phyloP scores from a whole-genome alignment of 2,113 vertebrate species.

The Taxidea taxus region DNA sequence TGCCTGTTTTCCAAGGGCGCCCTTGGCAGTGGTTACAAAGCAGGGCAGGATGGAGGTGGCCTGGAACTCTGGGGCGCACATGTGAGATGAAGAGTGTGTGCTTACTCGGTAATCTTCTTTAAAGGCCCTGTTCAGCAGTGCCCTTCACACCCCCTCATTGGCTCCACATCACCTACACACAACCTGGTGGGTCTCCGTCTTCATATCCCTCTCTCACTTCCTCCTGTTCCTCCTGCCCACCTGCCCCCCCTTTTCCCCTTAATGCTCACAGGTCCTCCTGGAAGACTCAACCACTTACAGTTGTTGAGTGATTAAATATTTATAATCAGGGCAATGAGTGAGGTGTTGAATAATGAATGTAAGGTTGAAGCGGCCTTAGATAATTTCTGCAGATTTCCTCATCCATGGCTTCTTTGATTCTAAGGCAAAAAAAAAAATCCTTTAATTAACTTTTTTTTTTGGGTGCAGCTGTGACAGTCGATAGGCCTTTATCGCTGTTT shows the following conservation, averaged over 20 bases:
- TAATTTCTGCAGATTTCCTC: conserved; percentile 89
- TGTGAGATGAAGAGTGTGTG: conserved; percentile 74
- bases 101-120: conserved; percentile 80
- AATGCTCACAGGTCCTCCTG: conserved; percentile 86
- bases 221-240: neutral
- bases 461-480: conserved; percentile 57
- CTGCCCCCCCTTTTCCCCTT: conserved; percentile 47
- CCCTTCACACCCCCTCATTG: conserved; percentile 82
- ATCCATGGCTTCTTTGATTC: conserved; percentile 82
- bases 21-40: conserved; percentile 75
- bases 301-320: conserved; percentile 95
- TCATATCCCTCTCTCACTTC: neutral
- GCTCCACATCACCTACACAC: conserved; percentile 70
- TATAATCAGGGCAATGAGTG: conserved; percentile 92
- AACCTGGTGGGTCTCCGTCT: conserved; percentile 63
- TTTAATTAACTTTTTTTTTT: conserved; percentile 81
- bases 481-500: conserved; percentile 68
- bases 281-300: conserved; percentile 90
- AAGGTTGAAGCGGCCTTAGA: conserved; percentile 87
- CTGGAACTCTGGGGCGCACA: conserved; percentile 79
- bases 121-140: conserved; percentile 70
- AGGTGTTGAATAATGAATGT: conserved; percentile 93
- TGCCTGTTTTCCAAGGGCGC: conserved; percentile 80
- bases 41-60: conserved; percentile 62
- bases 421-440: conserved; percentile 72